These are phyloP conservation scores for Dicrurus megarhynchus DNA, from an alignment of 2,113 vertebrate species.

Conservation along the genomic window DNA sequence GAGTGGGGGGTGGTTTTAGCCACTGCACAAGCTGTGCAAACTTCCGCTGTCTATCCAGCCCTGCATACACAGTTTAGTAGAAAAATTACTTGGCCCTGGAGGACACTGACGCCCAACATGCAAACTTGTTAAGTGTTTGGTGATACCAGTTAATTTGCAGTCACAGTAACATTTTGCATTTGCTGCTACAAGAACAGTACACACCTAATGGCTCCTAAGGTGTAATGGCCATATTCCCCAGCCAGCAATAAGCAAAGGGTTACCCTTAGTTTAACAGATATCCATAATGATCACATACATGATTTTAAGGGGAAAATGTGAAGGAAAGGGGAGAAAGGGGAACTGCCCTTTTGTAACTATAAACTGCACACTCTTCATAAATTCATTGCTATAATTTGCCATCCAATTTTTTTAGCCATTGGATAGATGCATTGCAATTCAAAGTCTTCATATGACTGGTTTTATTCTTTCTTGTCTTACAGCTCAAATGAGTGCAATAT, in stretches of 20 bases:
- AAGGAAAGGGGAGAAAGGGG: not conserved
- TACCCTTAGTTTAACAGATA: not conserved
- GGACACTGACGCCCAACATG: not conserved
- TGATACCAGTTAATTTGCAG: not conserved
- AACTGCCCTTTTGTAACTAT: not conserved
- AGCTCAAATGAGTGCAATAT: not conserved
- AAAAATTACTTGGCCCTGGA: not conserved
- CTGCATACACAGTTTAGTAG: not conserved
- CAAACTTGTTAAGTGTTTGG: not conserved
- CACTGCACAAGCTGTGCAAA: not conserved
- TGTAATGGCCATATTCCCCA: not conserved
- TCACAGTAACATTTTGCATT: not conserved
- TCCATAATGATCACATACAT: not conserved
- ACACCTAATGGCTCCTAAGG: not conserved
- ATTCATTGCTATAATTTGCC: not conserved
- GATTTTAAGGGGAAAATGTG: not conserved
- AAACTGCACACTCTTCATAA: not conserved
- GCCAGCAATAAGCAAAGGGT: not conserved
- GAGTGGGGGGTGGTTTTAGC: rapidly evolving
- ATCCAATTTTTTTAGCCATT: not conserved
- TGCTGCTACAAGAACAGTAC: not conserved
- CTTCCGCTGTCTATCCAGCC: not conserved
- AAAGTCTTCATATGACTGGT: not conserved
- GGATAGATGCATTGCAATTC: not conserved
- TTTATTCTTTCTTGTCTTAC: not conserved